These are phyloP conservation scores for Rallus limicola DNA, from an alignment of 2,113 vertebrate species.

Conservation along the genomic window DNA sequence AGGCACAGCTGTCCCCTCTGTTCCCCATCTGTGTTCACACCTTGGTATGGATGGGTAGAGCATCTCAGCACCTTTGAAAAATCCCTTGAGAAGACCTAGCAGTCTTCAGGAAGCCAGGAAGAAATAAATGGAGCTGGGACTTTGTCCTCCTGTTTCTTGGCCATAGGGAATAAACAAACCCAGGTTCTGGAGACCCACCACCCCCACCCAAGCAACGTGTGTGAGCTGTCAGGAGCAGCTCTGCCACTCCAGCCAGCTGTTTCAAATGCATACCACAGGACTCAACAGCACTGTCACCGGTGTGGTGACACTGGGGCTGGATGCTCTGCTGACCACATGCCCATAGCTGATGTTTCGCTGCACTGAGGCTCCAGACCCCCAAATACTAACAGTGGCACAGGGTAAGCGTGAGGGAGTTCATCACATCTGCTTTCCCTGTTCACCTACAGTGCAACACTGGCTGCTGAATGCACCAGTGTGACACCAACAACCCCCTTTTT, in stretches of 20 bases:
- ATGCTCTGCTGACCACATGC: not conserved
- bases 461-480: not conserved
- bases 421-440: not conserved
- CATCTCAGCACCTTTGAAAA: not conserved
- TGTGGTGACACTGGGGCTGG: not conserved
- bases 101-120: not conserved
- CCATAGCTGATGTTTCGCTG: not conserved
- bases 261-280: not conserved
- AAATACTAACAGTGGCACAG: not conserved
- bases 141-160: not conserved
- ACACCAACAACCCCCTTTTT: not conserved
- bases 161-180: not conserved
- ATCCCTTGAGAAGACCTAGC: not conserved
- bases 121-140: not conserved
- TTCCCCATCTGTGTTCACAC: not conserved
- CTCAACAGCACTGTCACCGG: not conserved
- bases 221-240: not conserved
- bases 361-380: not conserved
- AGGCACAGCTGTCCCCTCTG: not conserved
- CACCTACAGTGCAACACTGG: not conserved
- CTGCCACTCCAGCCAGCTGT: not conserved
- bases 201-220: fast-evolving
- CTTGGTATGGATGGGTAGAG: not conserved
- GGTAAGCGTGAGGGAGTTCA: not conserved
- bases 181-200: not conserved